A percentile compares a stretch with the other conserved stretches of the same genome.
Conservation (phyloP, 2,797 vertebrate species). For the Helicolenus hilgendorfi region DNA sequence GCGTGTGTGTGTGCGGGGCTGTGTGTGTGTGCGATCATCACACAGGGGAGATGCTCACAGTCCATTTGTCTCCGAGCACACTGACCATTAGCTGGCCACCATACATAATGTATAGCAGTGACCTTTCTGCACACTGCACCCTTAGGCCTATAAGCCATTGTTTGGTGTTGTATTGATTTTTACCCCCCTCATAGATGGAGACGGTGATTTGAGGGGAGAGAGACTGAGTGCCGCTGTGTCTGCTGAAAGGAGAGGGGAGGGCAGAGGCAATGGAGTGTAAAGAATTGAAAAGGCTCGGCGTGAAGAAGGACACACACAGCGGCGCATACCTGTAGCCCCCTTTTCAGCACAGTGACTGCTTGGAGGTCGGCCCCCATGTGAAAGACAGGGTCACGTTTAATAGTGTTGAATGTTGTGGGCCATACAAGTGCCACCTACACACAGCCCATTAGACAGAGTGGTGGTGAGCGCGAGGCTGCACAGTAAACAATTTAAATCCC, state of each 20-base stretch:
- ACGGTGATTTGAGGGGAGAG: conserved; percentile 80
- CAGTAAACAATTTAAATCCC: conserved; percentile 76
- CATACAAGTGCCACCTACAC: conserved; percentile 72
- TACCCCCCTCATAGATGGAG: conserved; percentile 79
- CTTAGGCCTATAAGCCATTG: conserved; percentile 86
- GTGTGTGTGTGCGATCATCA: conserved; percentile 53
- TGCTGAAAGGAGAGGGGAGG: conserved; percentile 74
- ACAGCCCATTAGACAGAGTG: conserved; percentile 84
- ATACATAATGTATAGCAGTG: conserved; percentile 88
- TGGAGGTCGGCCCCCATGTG: neutral
- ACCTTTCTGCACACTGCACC: conserved; percentile 87
- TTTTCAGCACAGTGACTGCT: conserved; percentile 40
- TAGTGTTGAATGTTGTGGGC: conserved; percentile 61
- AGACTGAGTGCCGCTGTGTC: conserved; percentile 73
- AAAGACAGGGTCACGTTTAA: conserved; percentile 72
- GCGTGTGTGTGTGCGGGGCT: neutral
- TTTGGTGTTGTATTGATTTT: conserved; percentile 89
- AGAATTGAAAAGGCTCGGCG: conserved; percentile 82
- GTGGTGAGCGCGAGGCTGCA: conserved; percentile 39
- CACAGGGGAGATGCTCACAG: conserved; percentile 77
- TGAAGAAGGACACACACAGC: conserved; percentile 65
- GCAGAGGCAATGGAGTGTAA: conserved; percentile 78
- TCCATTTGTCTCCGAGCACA: conserved; percentile 84
- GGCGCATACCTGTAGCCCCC: conserved; percentile 73
- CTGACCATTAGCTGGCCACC: conserved; percentile 86